Base-by-base conservation (phyloP, 1,140 invertebrate species). In the Leptoteleia sp. region DNA sequence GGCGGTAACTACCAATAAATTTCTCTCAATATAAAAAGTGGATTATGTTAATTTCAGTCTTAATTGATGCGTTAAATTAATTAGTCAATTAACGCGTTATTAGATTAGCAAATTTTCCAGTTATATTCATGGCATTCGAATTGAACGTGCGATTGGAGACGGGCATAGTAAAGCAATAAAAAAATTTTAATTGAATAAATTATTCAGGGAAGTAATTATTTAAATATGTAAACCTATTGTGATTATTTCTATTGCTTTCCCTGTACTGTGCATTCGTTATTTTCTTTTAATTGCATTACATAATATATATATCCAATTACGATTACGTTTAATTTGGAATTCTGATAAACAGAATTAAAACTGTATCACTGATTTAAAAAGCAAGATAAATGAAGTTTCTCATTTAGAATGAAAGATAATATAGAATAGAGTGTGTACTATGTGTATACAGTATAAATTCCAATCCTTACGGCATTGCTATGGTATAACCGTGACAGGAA, bases 361-460 rank as follows among this genome's bases (percentile, higher is more conserved):
- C 25, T 50, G n/a, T 7, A 47, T 37, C 37, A 22, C 1, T 8
- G 62, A 54, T 67, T 54, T 54, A 54, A 43, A 29, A 16, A 35
- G n/a, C 4, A 19, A 7, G 61, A 57, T 68, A 68, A 47, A 70
- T 59, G 43, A 70, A 47, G 42, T 33, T 70, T 70, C 35, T 59
- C 45, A 52, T 59, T 70, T 48, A 12, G 35, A 50, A 50, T 59
- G 54, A 70, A 61, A 50, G 55, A 71, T 71, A 71, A 71, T 61
- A 52, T 61, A 54, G 67, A 71, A 71, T 54, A 11, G 37, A 54
- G 45, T 61, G 33, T 50, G 47, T 54, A 45, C 38, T 40, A 27
- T 25, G 55, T 35, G 16, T 45, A 61, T 52, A 29, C 55, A 33
- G 47, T 54, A 45, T 71, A 71, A 71, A 71, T 61, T 61, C 45